A percentile compares a stretch with the other conserved stretches of the same genome.
Evolutionary conservation across 2,113 vertebrate genomes (phyloP).

Genomic region (Cyanoderma ruficeps): DNA sequence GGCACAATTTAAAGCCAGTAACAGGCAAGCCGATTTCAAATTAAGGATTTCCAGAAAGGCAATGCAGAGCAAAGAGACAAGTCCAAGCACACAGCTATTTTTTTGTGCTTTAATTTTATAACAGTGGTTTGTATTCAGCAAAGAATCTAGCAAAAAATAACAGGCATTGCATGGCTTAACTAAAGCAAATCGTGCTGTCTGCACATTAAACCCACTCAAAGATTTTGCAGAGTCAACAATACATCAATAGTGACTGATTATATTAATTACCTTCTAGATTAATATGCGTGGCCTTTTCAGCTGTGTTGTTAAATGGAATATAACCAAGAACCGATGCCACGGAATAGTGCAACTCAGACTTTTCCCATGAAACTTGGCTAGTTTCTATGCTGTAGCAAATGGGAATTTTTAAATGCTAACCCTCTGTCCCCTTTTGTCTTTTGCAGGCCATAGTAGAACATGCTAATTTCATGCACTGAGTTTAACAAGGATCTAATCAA

Average conservation of each 20-base stretch:
- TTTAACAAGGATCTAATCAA: neutral
- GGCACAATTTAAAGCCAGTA: neutral
- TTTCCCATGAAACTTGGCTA: neutral
- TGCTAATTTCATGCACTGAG: neutral
- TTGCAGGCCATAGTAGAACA: neutral
- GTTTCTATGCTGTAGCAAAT: neutral
- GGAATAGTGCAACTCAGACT: neutral
- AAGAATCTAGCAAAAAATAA: neutral
- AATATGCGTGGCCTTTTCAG: neutral
- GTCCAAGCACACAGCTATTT: neutral
- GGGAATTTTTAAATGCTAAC: neutral
- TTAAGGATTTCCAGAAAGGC: neutral
- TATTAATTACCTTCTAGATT: constrained; percentile 11
- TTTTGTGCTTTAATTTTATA: neutral
- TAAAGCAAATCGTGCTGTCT: neutral
- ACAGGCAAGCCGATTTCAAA: neutral
- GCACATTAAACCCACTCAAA: neutral
- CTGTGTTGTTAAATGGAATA: neutral
- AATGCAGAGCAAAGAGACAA: neutral
- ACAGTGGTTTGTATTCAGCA: neutral
- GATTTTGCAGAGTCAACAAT: constrained; percentile 13
- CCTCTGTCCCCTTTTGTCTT: neutral
- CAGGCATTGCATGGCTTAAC: neutral
- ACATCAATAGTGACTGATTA: neutral
- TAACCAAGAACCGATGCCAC: neutral